These are phyloP conservation scores for Zygogramma bicolorata DNA, from an alignment of 2,888 invertebrate species.

Conservation along the genomic window DNA sequence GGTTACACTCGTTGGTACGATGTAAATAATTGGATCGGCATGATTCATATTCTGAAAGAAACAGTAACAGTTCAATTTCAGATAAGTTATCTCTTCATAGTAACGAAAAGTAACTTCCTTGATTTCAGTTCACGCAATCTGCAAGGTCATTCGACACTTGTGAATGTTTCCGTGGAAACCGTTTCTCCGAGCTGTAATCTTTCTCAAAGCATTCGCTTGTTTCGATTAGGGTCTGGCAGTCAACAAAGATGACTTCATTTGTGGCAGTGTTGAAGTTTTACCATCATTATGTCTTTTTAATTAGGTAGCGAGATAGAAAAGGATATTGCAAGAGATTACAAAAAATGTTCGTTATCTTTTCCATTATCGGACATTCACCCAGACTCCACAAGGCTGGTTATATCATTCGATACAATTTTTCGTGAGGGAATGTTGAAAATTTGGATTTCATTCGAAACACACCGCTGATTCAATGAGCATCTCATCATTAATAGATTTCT, in stretches of 20 bases:
- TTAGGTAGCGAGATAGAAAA: background rate
- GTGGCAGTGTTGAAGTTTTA: background rate
- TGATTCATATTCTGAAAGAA: background rate
- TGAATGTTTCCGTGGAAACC: background rate
- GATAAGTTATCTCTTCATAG: background rate
- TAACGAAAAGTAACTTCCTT: background rate
- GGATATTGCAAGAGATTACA: background rate
- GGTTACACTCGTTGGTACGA: background rate
- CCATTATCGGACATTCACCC: conserved; percentile 1
- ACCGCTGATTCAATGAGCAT: too few species aligned
- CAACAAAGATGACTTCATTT: background rate
- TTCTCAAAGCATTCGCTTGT: background rate
- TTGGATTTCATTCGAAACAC: background rate
- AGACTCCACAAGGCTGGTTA: background rate
- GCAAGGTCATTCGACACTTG: background rate
- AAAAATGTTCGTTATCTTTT: background rate
- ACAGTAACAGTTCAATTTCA: background rate
- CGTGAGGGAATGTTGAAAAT: background rate
- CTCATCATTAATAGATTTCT: too few species aligned
- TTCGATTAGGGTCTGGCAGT: background rate
- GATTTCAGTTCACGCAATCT: background rate
- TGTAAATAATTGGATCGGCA: background rate
- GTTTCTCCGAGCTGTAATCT: background rate
- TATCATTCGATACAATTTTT: conserved; percentile 1
- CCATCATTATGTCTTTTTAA: background rate